phyloP scores from a whole-genome alignment of 2,888 invertebrate species.

The Caenorhabditis imperialis region DNA sequence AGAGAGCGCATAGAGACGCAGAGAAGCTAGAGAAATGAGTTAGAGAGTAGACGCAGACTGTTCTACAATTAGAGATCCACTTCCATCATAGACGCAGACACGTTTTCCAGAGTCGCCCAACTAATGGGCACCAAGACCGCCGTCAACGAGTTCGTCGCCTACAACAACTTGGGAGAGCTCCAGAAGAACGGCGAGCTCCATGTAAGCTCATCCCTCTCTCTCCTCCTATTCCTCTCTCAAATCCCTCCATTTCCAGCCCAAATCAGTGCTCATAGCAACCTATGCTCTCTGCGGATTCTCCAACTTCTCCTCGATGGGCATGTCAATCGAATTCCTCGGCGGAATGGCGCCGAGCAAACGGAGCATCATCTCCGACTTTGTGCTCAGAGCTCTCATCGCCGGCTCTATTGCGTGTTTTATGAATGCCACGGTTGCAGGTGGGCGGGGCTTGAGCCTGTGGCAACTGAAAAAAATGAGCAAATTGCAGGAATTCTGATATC shows the following conservation, averaged over 20 bases:
- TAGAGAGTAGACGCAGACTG: too few species aligned
- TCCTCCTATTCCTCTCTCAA: too few species aligned
- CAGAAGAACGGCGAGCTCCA: conserved; percentile 51
- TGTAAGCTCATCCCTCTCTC: conserved; percentile 33
- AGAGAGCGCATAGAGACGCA: too few species aligned
- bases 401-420: conserved; percentile 79
- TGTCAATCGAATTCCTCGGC: conserved; percentile 79
- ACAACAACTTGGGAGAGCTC: conserved; percentile 75
- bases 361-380: conserved; percentile 78
- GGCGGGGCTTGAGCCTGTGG: not conserved
- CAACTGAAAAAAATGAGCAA: not conserved
- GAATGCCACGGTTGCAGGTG: conserved; percentile 79
- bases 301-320: conserved; percentile 80
- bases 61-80: too few species aligned
- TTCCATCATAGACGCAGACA: not conserved
- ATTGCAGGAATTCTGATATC: conserved; percentile 41
- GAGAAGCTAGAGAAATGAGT: too few species aligned
- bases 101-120: conserved; percentile 62
- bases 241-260: conserved; percentile 46
- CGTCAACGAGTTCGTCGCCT: conserved; percentile 78
- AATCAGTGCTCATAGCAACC: conserved; percentile 75
- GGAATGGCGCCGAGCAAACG: conserved; percentile 74
- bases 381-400: conserved; percentile 78
- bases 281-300: conserved; percentile 81
- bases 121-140: conserved; percentile 78